A percentile compares a stretch with the other conserved stretches of the same genome.
Evolutionary conservation across 1,140 invertebrate genomes (phyloP).

Genomic region (Ephestia elutella): DNA sequence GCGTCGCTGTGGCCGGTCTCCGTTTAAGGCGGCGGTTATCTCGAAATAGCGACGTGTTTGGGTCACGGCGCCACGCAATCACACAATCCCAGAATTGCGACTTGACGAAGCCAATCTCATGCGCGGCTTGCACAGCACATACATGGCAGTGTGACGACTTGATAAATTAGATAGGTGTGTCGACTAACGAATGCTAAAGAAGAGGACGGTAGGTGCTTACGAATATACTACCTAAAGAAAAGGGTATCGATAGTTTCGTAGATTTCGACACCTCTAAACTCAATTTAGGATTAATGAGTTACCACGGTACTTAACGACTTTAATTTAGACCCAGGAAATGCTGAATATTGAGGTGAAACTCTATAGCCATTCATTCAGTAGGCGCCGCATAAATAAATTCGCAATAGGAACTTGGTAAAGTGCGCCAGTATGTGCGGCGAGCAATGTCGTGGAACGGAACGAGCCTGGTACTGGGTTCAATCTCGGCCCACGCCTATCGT

Average conservation of each 20-base stretch:
- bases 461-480: constrained; percentile 15
- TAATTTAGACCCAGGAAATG: no score
- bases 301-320: no score
- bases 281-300: no score
- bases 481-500: constrained; percentile 32
- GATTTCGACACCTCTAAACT: no score
- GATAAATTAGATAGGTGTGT: background rate
- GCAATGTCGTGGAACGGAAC: constrained; percentile 41
- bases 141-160: constrained; percentile 9
- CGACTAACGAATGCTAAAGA: background rate
- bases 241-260: no score
- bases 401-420: constrained; percentile 20
- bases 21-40: constrained; percentile 69
- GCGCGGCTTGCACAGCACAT: constrained; percentile 2
- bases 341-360: constrained; percentile 7
- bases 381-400: constrained; percentile 39
- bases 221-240: no score
- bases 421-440: constrained; percentile 24
- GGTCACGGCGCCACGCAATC: constrained; percentile 59
- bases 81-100: constrained; percentile 47
- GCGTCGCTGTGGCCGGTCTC: constrained; percentile 37
- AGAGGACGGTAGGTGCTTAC: no score
- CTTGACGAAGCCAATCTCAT: constrained; percentile 15
- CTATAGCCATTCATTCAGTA: constrained; percentile 26
- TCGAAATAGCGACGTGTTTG: constrained; percentile 69